phyloP scores from a whole-genome alignment of 2,113 vertebrate genomes.

The Melanostigma gelatinosum region DNA sequence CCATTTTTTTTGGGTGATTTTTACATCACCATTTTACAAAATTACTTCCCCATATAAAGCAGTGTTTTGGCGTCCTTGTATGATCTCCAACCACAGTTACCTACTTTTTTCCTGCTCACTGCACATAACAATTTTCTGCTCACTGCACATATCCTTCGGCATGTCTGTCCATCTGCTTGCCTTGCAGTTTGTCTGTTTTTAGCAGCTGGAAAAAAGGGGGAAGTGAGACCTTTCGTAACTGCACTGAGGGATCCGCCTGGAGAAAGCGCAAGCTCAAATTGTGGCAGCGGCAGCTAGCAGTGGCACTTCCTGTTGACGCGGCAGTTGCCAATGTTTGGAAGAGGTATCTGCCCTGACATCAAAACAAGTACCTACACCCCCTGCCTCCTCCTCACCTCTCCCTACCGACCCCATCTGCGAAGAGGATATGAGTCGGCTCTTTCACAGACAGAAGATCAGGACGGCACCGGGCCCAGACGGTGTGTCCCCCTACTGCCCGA shows the following conservation, averaged over 20 bases:
- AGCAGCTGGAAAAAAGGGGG: background rate
- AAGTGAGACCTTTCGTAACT: background rate
- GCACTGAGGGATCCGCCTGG: background rate
- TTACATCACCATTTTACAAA: background rate
- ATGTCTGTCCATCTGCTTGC: conserved; percentile 13
- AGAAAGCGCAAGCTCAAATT: no score
- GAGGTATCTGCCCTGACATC: no score
- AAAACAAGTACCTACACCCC: no score
- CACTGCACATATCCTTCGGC: background rate
- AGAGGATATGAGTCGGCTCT: no score
- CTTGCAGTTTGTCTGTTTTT: conserved; percentile 16
- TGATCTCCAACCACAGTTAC: background rate
- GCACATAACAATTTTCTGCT: background rate
- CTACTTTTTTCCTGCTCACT: background rate
- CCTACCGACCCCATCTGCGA: no score
- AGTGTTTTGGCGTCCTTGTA: background rate
- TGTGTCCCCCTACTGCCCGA: no score
- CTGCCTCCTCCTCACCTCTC: no score
- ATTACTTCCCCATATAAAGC: background rate
- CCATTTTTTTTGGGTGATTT: background rate
- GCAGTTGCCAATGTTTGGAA: no score
- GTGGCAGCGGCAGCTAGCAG: no score
- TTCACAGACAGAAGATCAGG: no score
- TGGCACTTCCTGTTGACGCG: no score
- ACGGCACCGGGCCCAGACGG: no score